Conservation (phyloP, 2,888 invertebrate genomes). For the Baccha elongata region DNA sequence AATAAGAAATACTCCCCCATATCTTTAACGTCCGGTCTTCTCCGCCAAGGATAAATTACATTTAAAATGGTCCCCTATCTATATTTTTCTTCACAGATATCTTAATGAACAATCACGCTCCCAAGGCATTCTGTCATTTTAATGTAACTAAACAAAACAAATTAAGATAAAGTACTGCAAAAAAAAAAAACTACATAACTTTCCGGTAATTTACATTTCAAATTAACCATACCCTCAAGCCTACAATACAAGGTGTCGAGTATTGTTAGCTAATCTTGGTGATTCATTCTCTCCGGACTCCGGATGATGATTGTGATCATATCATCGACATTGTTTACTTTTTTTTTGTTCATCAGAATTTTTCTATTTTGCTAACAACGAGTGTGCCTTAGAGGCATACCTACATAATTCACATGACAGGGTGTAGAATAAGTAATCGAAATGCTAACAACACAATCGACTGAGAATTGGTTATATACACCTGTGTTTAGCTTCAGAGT, state of each 20-base stretch:
- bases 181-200: conserved; percentile 25
- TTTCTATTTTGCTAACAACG: background rate
- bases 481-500: conserved; percentile 2
- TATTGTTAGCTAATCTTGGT: conserved; percentile 47
- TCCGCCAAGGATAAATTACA: background rate
- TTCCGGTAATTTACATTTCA: conserved; percentile 55
- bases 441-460: conserved; percentile 35
- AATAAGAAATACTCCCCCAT: background rate
- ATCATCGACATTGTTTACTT: conserved; percentile 36
- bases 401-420: conserved; percentile 2
- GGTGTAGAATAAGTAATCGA: conserved; percentile 24
- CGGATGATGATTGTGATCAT: conserved; percentile 2
- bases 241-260: conserved; percentile 19
- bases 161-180: conserved; percentile 20
- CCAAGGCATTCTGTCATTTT: conserved; percentile 21
- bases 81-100: background rate
- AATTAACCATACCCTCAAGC: conserved; percentile 38
- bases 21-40: background rate
- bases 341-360: conserved; percentile 18
- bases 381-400: background rate
- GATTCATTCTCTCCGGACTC: conserved; percentile 29
- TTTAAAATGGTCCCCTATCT: background rate
- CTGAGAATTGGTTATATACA: background rate
- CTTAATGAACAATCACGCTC: background rate
- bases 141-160: conserved; percentile 9